phyloP scores from a whole-genome alignment of 2,797 vertebrate species.

The Myotis myotis region DNA sequence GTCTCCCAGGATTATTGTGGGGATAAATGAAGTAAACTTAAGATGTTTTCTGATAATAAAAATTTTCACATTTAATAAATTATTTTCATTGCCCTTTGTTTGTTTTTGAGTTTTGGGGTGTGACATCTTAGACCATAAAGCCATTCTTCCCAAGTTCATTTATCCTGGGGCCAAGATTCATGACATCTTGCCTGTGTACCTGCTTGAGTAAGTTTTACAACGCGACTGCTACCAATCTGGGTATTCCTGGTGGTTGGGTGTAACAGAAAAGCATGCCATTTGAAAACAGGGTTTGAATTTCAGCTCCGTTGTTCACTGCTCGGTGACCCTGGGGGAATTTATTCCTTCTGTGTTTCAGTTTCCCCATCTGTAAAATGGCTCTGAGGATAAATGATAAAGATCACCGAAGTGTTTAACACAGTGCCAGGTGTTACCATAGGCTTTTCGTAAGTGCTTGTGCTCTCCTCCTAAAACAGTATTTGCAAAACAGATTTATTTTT shows the following conservation, averaged over 20 bases:
- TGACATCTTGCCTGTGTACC: not conserved
- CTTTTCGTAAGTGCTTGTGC: not conserved
- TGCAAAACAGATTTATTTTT: not conserved
- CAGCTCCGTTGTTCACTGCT: not conserved
- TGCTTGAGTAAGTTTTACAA: not conserved
- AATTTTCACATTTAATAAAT: not conserved
- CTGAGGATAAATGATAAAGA: not conserved
- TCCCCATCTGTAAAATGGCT: slow-evolving; percentile 14
- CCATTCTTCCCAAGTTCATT: not conserved
- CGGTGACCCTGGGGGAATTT: not conserved
- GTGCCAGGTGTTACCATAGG: not conserved
- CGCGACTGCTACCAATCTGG: not conserved
- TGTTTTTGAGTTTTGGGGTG: slow-evolving; percentile 15
- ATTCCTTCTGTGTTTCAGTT: not conserved
- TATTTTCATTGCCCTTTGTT: not conserved
- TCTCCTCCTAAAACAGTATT: not conserved
- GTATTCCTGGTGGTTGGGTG: not conserved
- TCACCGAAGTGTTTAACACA: not conserved
- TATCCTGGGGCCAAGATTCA: not conserved
- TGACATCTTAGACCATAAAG: not conserved
- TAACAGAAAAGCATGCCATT: not conserved
- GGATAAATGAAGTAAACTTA: not conserved
- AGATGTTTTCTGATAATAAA: slow-evolving; percentile 16
- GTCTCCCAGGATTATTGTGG: not conserved
- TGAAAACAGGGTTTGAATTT: not conserved